Evolutionary conservation across 2,888 invertebrate genomes (phyloP).

Genomic region (Watsonalla cultraria): DNA sequence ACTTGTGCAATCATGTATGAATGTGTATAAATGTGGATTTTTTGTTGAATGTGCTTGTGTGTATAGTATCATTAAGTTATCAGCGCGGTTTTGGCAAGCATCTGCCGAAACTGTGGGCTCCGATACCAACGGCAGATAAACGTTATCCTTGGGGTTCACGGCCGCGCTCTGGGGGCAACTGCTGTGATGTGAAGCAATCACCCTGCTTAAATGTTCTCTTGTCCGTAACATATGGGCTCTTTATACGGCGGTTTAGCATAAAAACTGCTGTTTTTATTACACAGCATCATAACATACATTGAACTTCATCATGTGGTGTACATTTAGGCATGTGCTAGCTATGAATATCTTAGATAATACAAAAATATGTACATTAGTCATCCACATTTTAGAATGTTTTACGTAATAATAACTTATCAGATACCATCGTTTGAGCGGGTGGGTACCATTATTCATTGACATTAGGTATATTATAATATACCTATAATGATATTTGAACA

Average conservation of each 20-base stretch:
- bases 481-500: too few species aligned
- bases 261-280: slow-evolving; percentile 36
- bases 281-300: slow-evolving; percentile 26
- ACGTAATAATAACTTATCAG: too few species aligned
- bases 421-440: too few species aligned
- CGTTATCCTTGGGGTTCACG: slow-evolving; percentile 56
- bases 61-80: slow-evolving; percentile 39
- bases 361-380: slow-evolving; percentile 20
- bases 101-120: slow-evolving; percentile 61
- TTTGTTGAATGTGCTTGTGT: slow-evolving; percentile 12
- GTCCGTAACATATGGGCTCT: slow-evolving; percentile 32
- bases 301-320: slow-evolving; percentile 43
- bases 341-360: slow-evolving; percentile 10
- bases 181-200: slow-evolving; percentile 34
- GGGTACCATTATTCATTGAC: too few species aligned
- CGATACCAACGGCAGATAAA: slow-evolving; percentile 58
- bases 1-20: background rate
- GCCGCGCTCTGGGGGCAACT: slow-evolving; percentile 45
- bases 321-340: slow-evolving; percentile 35
- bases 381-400: background rate
- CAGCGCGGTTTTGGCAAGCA: slow-evolving; percentile 56
- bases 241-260: slow-evolving; percentile 30
- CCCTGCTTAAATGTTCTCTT: slow-evolving; percentile 35
- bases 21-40: background rate
- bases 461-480: too few species aligned